phyloP scores from a whole-genome alignment of 2,113 vertebrate genomes.

The Lepus europaeus region DNA sequence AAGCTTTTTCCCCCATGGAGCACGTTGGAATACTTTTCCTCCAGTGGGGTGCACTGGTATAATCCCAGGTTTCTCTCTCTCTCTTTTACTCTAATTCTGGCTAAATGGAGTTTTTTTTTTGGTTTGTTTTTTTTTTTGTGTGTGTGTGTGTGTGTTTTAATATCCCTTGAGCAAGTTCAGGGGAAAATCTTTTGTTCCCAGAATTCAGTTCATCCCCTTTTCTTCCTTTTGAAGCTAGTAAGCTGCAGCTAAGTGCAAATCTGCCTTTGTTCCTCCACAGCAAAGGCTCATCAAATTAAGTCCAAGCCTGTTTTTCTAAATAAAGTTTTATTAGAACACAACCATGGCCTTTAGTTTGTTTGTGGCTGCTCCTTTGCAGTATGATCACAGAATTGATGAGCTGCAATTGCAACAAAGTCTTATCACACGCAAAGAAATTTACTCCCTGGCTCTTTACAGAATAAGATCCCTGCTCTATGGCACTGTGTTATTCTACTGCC shows the following conservation, averaged over 20 bases:
- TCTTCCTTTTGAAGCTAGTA: not conserved
- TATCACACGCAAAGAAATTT: not conserved
- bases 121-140: too few relatives aligned
- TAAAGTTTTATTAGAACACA: conserved; percentile 41
- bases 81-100: not conserved
- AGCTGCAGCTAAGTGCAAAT: not conserved
- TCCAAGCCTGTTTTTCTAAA: not conserved
- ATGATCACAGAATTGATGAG: not conserved
- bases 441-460: not conserved
- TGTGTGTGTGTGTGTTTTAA: not conserved
- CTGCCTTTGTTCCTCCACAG: not conserved
- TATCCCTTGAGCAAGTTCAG: not conserved
- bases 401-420: not conserved
- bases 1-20: not conserved
- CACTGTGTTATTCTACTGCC: not conserved
- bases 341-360: not conserved
- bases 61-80: conserved; percentile 28
- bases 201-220: conserved; percentile 30
- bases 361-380: not conserved
- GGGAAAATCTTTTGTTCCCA: not conserved
- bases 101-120: not conserved
- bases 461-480: not conserved
- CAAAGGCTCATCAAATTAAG: not conserved
- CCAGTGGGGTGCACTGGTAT: not conserved
- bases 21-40: too few relatives aligned